Conservation (phyloP, 1,140 invertebrate species). For the Neuroterus valhalla region DNA sequence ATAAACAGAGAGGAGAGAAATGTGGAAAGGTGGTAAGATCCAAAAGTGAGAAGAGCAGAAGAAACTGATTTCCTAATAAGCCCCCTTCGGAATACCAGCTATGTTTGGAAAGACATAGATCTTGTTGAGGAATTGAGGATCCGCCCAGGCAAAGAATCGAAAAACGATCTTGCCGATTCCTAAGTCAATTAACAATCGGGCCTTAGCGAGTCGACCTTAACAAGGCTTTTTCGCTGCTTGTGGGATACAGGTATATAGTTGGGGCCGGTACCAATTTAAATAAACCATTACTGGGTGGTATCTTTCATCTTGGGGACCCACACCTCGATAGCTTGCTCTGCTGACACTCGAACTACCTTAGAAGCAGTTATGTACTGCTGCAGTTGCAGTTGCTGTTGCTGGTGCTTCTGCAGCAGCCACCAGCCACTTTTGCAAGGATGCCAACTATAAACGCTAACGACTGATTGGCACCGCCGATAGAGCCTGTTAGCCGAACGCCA, state of each 20-base stretch:
- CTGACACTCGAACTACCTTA: slow-evolving; percentile 53
- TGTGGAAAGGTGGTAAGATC: too few species aligned
- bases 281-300: slow-evolving; percentile 65
- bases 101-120: neutral
- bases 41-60: too few species aligned
- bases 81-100: too few species aligned
- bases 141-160: neutral
- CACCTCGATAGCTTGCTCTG: slow-evolving; percentile 51
- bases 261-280: slow-evolving; percentile 57
- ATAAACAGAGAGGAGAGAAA: too few species aligned
- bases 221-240: slow-evolving; percentile 54
- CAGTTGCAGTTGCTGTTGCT: slow-evolving; percentile 30
- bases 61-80: too few species aligned
- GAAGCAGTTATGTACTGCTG: slow-evolving; percentile 34
- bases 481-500: slow-evolving; percentile 62
- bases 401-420: slow-evolving; percentile 27
- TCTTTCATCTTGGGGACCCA: slow-evolving; percentile 57
- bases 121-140: neutral
- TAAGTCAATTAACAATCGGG: slow-evolving; percentile 58
- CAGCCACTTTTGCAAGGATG: slow-evolving; percentile 28
- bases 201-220: slow-evolving; percentile 47
- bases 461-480: slow-evolving; percentile 59
- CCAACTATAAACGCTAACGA: slow-evolving; percentile 59
- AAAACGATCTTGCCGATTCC: slow-evolving; percentile 29
- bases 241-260: neutral